These are phyloP conservation scores for Pseudoips prasinana DNA, from an alignment of 2,888 invertebrate genomes.

Conservation along the genomic window DNA sequence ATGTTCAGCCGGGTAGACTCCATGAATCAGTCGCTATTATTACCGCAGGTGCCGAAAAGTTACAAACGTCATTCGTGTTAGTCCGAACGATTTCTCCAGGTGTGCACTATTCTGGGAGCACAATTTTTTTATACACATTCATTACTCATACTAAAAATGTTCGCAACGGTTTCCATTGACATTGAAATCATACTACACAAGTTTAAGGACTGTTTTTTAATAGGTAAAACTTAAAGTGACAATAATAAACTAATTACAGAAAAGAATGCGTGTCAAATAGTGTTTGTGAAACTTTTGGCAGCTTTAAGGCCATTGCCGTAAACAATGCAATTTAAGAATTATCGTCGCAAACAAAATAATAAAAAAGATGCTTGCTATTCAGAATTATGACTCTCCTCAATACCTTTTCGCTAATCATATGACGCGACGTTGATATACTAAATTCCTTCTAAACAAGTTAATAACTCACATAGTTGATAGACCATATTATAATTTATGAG, in stretches of 20 bases:
- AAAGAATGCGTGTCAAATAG: conserved; percentile 1
- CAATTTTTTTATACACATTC: conserved; percentile 17
- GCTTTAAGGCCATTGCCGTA: neutral
- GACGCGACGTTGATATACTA: conserved; percentile 6
- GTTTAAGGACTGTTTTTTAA: conserved; percentile 35
- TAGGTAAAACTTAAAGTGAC: conserved; percentile 37
- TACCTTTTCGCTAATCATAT: no score
- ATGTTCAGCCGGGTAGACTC: conserved; percentile 42
- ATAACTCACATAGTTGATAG: conserved; percentile 26
- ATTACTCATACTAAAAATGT: conserved; percentile 40
- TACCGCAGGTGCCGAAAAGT: conserved; percentile 54
- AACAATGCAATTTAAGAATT: no score
- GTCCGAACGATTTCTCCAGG: conserved; percentile 44
- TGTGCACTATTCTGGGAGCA: conserved; percentile 36
- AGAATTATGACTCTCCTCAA: no score
- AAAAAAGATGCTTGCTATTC: no score
- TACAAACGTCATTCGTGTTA: conserved; percentile 50
- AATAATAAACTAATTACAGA: conserved; percentile 1
- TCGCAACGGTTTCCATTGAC: conserved; percentile 44
- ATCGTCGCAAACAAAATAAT: no score
- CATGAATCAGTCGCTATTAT: conserved; percentile 74
- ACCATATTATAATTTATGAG: conserved; percentile 45
- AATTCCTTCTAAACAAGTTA: conserved; percentile 32
- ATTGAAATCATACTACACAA: conserved; percentile 49
- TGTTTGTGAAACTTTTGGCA: neutral